Base-by-base conservation (phyloP, 2,888 invertebrate species). In the Netelia virgata region DNA sequence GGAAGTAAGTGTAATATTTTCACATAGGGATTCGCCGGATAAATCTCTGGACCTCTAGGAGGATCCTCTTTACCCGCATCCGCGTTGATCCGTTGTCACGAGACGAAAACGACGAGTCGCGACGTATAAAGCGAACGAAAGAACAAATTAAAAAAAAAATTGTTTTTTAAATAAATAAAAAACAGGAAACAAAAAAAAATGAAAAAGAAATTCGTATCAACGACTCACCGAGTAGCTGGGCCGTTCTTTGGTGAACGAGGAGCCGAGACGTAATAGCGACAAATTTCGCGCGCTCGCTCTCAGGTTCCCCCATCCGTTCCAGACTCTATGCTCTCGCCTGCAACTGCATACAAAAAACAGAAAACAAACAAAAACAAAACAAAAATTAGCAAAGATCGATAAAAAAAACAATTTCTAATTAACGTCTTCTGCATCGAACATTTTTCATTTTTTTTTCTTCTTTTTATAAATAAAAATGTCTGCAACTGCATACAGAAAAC, bases 291-390 rank as follows among this genome's bases (percentile, higher is more conserved):
- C 88, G 73, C 88, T 90, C 63, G 88, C 79, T 84, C 91, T 91
- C 90, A 91, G 85, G 90, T 89, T 90, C 76, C 89, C 89, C 90
- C 91, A 91, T 91, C 90, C 91, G 88, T 91, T 90, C 85, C 87
- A 89, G 88, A 91, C 90, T 88, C 91, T 90, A 89, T 91, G 91
- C 88, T 91, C 89, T 82, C 87, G 84, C 86, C 88, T 89, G 73
- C 77, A 82, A 82, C 88, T 90, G 87, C 41, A 83, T 82, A 18
- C 41, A 55, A 11, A 53, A 57, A 66, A 76, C 11, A 5, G 66
- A 14, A 55, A 36, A 6, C n/a, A n/a, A 14, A n/a, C 36, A 36
- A 16, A 23, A 55, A n/a, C 47, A 6, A 47, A n/a, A 66, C 16
- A 36, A 28, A 6, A 10, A 11, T 10, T 16, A 53, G 16, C 55